phyloP scores from a whole-genome alignment of 2,888 invertebrate species.

The Rhagophthalmus giganteus region DNA sequence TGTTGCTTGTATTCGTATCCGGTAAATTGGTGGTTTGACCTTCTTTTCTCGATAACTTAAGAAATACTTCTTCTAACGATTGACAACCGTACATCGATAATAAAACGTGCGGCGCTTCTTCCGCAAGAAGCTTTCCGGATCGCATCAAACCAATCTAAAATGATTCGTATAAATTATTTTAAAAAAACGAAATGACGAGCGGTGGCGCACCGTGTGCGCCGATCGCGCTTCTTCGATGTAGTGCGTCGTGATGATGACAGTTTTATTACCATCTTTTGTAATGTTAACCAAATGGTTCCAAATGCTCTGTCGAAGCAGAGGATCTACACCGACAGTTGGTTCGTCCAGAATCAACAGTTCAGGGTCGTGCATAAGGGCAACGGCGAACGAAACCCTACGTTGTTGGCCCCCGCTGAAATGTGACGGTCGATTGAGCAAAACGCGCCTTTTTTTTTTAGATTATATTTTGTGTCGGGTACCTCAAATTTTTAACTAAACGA shows the following conservation, averaged over 20 bases:
- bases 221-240: conserved; percentile 94
- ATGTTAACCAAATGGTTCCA: conserved; percentile 93
- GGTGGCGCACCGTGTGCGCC: conserved; percentile 76
- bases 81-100: conserved; percentile 82
- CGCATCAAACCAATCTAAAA: conserved; percentile 93
- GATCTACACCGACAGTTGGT: conserved; percentile 92
- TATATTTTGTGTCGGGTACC: too few relatives aligned
- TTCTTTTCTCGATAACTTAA: conserved; percentile 84
- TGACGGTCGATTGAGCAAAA: too few relatives aligned
- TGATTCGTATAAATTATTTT: conserved; percentile 7
- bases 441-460: too few relatives aligned
- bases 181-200: background rate
- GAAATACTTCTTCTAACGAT: conserved; percentile 88
- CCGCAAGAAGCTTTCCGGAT: conserved; percentile 85
- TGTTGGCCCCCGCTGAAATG: conserved; percentile 82
- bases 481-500: conserved; percentile 76
- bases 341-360: conserved; percentile 89
- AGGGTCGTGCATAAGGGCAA: conserved; percentile 90
- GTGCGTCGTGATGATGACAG: conserved; percentile 91
- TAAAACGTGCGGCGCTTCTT: conserved; percentile 84
- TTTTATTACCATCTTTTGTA: conserved; percentile 86
- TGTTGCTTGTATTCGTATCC: conserved; percentile 65
- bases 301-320: conserved; percentile 85
- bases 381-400: conserved; percentile 87
- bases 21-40: conserved; percentile 61